These are phyloP conservation scores for Lymantria monacha DNA, from an alignment of 2,888 invertebrate species.

Conservation along the genomic window DNA sequence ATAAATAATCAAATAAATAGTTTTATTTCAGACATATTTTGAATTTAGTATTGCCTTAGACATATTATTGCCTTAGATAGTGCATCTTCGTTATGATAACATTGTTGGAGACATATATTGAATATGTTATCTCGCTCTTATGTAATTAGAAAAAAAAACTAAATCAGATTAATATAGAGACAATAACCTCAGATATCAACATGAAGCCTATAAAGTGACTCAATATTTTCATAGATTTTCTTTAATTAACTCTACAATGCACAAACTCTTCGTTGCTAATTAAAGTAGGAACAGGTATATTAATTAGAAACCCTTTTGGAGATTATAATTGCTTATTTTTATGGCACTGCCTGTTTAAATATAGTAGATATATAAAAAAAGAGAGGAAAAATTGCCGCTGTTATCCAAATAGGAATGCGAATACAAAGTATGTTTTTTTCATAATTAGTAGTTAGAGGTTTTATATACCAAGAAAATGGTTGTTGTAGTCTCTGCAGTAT, in stretches of 20 bases:
- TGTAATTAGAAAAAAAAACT: too few species aligned
- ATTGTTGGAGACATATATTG: too few species aligned
- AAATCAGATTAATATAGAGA: too few species aligned
- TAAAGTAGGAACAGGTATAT: constrained; percentile 36
- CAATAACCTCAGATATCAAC: too few species aligned
- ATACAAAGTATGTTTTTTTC: constrained; percentile 24
- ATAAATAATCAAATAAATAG: too few species aligned
- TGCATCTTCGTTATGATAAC: too few species aligned
- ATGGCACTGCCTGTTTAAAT: constrained; percentile 30
- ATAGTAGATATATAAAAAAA: constrained; percentile 29
- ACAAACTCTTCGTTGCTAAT: constrained; percentile 41
- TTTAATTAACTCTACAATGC: constrained; percentile 33
- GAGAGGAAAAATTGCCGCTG: constrained; percentile 29
- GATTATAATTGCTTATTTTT: constrained; percentile 42
- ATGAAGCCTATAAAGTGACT: too few species aligned
- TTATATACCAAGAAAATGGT: constrained; percentile 30
- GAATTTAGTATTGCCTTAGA: too few species aligned
- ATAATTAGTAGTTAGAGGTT: constrained; percentile 21
- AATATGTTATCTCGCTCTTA: too few species aligned
- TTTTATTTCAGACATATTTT: too few species aligned
- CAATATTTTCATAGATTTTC: constrained; percentile 4
- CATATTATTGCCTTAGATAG: too few species aligned
- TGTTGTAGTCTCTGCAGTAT: constrained; percentile 48
- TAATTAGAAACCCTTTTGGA: constrained; percentile 48
- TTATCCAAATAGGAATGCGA: constrained; percentile 28